Evolutionary conservation across 2,113 vertebrate genomes (phyloP).

Genomic region (Corvus moneduloides): DNA sequence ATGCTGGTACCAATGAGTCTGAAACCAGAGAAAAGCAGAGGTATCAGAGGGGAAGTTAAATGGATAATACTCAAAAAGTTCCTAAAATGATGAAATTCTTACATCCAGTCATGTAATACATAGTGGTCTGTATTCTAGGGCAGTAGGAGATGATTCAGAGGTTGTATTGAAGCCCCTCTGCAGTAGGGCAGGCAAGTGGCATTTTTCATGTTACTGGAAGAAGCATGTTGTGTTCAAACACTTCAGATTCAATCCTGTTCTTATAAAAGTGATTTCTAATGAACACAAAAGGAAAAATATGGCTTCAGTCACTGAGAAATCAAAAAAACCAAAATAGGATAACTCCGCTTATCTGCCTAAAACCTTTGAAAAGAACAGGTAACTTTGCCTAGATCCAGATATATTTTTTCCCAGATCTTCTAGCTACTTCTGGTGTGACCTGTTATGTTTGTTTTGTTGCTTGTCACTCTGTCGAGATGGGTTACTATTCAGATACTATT

Average conservation of each 20-base stretch:
- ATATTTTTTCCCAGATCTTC: neutral
- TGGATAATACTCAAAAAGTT: neutral
- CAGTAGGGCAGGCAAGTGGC: neutral
- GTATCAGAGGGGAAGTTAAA: neutral
- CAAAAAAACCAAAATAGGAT: neutral
- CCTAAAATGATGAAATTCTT: neutral
- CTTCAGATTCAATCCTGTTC: neutral
- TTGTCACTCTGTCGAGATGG: neutral
- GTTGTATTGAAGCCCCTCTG: neutral
- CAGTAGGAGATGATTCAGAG: neutral
- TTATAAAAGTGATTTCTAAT: neutral
- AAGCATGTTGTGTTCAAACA: neutral
- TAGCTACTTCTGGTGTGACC: neutral
- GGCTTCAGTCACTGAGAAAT: neutral
- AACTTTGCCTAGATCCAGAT: neutral
- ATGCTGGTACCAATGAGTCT: fast-evolving
- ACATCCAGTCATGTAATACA: neutral
- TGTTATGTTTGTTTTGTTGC: neutral
- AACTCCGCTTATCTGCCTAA: neutral
- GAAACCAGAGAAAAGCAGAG: neutral
- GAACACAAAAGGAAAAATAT: neutral
- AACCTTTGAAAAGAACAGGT: neutral
- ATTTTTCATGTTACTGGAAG: neutral
- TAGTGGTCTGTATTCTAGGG: neutral
- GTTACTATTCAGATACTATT: neutral